A percentile compares a stretch with the other conserved stretches of the same genome.
These are phyloP conservation scores for Centroberyx gerrardi DNA, from an alignment of 2,797 vertebrate species.

Conservation along the genomic window DNA sequence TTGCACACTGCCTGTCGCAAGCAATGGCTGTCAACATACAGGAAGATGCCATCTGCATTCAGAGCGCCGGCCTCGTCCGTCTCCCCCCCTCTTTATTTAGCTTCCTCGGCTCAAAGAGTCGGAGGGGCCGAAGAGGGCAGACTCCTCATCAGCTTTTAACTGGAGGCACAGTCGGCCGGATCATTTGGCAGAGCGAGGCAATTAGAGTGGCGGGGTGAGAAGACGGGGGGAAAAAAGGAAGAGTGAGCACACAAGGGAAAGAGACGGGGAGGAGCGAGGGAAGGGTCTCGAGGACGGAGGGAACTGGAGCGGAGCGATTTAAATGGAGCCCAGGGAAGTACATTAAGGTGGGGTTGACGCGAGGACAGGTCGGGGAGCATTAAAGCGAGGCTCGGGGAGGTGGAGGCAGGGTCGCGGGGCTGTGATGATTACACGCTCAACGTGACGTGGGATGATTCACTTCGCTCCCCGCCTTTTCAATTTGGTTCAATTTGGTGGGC, in stretches of 20 bases:
- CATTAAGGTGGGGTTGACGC: constrained; percentile 73
- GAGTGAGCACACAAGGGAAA: constrained; percentile 35
- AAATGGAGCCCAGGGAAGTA: constrained; percentile 70
- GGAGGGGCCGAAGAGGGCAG: constrained; percentile 38
- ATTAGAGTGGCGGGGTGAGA: constrained; percentile 71
- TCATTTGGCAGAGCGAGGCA: constrained; percentile 74
- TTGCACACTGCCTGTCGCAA: constrained; percentile 39
- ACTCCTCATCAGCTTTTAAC: constrained; percentile 71
- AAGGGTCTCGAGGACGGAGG: constrained; percentile 37
- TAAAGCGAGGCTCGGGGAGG: constrained; percentile 62
- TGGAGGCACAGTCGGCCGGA: constrained; percentile 67
- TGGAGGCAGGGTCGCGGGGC: constrained; percentile 48
- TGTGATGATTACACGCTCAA: constrained; percentile 55
- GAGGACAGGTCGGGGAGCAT: constrained; percentile 72
- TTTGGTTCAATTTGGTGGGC: constrained; percentile 5
- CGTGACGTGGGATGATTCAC: constrained; percentile 53
- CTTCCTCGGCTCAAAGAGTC: constrained; percentile 30
- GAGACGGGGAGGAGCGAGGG: constrained; percentile 48
- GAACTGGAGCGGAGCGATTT: constrained; percentile 73
- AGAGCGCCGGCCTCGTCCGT: constrained; percentile 35
- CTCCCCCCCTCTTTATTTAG: constrained; percentile 58
- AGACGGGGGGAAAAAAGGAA: constrained; percentile 41
- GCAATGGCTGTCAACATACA: constrained; percentile 26
- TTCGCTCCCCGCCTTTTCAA: constrained; percentile 11
- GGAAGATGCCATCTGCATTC: constrained; percentile 36